Evolutionary conservation across 2,888 invertebrate genomes (phyloP), one percentile per base, ranked within the genome.

Genomic region (Cancer borealis): DNA sequence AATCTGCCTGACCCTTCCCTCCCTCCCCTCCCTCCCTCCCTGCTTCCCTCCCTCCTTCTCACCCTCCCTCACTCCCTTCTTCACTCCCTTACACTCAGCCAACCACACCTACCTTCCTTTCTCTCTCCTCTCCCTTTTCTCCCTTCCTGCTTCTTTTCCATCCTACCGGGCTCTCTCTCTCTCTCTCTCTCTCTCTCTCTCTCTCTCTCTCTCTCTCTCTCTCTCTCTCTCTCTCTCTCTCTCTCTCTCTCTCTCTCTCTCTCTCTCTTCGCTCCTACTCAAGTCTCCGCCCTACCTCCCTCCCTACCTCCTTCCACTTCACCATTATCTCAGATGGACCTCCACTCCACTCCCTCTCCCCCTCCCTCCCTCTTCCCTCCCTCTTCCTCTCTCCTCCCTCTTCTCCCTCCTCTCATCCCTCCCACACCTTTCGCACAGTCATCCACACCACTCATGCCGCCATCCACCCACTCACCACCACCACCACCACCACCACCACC

Each of bases 241-340:
- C 88, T 26, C n/a, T 47, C 88, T 46, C 88, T 47, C 47, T 88
- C 88, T 47, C 88, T 88, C 88, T 88, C 45, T 87, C 87, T 21
- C 47, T 47, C 88, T 46, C 46, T 47, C 46, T 46, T 45, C 88
- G 21, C 88, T 88, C 39, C 45, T 46, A 88, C 39, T 26, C 88
- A 84, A 39, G 39, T 60, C 39, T 66, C 66, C 39, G 26, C 39
- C 49, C 30, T 49, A 73, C 39, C 45, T 91, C 60, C 6, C 46
- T 54, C 21, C n/a, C 91, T 39, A 26, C 30, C 60, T 66, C 45
- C 26, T 30, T 91, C 46, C 54, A 26, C 90, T 90, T 49, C 54
- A 30, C 17, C 54, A 49, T 30, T 49, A 30, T 45, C 88, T 88
- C 45, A 88, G 88, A 88, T 45, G 47, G 46, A 26, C 90, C 47